Evolutionary conservation across 2,888 invertebrate species (phyloP).

Genomic region (Napeogenes inachia): DNA sequence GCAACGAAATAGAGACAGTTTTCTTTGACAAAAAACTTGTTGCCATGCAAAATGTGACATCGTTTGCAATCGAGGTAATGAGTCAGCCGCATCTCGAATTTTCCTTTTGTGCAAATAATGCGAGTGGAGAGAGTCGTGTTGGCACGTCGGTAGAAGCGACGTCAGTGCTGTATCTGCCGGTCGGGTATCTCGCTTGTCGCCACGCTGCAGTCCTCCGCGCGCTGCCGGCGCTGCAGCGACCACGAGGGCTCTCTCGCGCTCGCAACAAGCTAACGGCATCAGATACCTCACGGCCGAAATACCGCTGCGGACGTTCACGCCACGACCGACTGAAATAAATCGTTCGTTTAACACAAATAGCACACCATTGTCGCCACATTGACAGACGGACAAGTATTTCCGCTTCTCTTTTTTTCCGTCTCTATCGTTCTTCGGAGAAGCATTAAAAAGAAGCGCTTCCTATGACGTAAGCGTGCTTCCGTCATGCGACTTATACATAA

Average conservation of each 20-base stretch:
- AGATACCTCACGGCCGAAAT: conserved; percentile 73
- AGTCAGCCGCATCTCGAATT: conserved; percentile 72
- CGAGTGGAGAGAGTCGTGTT: conserved; percentile 53
- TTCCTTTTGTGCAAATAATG: conserved; percentile 65
- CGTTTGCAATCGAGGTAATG: conserved; percentile 54
- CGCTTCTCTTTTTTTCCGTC: conserved; percentile 63
- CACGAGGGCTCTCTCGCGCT: conserved; percentile 36
- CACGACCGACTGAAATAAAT: conserved; percentile 75
- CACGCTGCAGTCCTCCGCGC: conserved; percentile 28
- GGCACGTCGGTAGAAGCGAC: conserved; percentile 37
- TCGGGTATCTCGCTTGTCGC: conserved; percentile 36
- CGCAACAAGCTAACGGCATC: conserved; percentile 64
- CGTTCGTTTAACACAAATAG: conserved; percentile 75
- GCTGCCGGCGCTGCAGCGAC: conserved; percentile 27
- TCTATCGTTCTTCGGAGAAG: conserved; percentile 28
- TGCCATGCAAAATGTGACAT: conserved; percentile 37
- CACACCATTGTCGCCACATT: conserved; percentile 71
- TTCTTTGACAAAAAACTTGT: conserved; percentile 38
- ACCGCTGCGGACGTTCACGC: conserved; percentile 74
- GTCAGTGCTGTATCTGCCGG: conserved; percentile 37
- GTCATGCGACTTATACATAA: conserved; percentile 40
- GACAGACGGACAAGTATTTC: conserved; percentile 70
- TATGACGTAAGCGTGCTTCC: conserved; percentile 56
- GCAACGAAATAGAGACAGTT: conserved; percentile 10
- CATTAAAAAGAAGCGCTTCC: conserved; percentile 40